Evolutionary conservation across 2,888 invertebrate genomes (phyloP), one percentile per base, ranked within the genome.

Genomic region (Drosophila atripex): DNA sequence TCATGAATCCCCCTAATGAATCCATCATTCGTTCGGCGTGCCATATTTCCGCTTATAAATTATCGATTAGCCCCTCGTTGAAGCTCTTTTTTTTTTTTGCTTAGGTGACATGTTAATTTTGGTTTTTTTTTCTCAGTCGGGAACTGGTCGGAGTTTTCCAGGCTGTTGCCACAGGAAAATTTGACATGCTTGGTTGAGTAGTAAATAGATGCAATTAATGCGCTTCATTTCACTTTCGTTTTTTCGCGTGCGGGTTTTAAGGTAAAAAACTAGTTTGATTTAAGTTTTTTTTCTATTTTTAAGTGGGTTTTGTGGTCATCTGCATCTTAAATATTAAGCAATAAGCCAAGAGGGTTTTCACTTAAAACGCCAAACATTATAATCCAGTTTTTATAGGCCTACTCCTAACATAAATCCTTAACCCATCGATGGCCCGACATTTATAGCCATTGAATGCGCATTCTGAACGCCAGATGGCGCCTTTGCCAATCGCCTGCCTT

Each of bases 21-120:
- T 51, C 46, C 53, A 64, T 70, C 56, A 70, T 55, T 66, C 54
- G 58, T 57, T 63, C 51, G 53, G 50, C 39, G 51, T 52, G 51
- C 59, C 68, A 71, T 69, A 78, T 66, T 73, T 78, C 69, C 72
- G 73, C 87, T 80, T 76, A 80, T 84, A 86, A 86, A 84, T 86
- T 82, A 82, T 82, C 80, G 80, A 86, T 82, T 84, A 76, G 80
- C 66, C 46, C 61, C 72, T 55, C 65, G 55, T 53, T 69, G 53
- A 30, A 18, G 43, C 43, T 18, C 23, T 39, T 60, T 38, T 30
- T 60, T 38, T 30, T 16, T 43, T 11, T 56, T n/a, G 41, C 54
- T 57, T 69, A 78, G 68, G 49, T 74, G 69, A 77, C 66, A 80
- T 73, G 84, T 77, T 86, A 80, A 82, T 84, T 82, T 66, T 23